These are phyloP conservation scores for Lophochroa leadbeateri DNA, from an alignment of 2,113 vertebrate species.

Conservation along the genomic window DNA sequence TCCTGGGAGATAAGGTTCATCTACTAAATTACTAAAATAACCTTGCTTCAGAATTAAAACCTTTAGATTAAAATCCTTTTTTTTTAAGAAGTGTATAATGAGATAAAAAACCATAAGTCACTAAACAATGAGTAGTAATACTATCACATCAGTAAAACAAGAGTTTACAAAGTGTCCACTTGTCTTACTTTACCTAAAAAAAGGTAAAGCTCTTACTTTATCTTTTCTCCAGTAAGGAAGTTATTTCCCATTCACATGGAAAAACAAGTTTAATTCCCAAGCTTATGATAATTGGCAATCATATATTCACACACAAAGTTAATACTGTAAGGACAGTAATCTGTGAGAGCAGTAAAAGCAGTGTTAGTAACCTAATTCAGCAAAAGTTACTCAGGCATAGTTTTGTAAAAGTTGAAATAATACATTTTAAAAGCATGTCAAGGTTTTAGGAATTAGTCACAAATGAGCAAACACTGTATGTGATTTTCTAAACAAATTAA, in stretches of 20 bases:
- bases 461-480: constrained; percentile 31
- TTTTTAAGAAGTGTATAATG: background rate
- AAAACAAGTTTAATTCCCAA: background rate
- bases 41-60: background rate
- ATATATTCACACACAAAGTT: background rate
- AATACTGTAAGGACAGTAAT: background rate
- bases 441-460: constrained; percentile 47
- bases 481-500: constrained; percentile 60
- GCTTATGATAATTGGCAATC: background rate
- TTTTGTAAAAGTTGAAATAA: background rate
- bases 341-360: background rate
- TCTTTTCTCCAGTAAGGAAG: background rate
- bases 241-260: background rate
- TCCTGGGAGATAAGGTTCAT: background rate
- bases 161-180: background rate
- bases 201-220: background rate
- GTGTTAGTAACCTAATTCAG: background rate
- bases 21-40: background rate
- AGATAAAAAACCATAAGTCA: background rate
- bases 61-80: background rate
- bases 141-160: background rate
- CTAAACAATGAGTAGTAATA: background rate
- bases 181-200: background rate
- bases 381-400: background rate
- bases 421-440: background rate